Evolutionary conservation across 2,888 invertebrate species (phyloP).

Genomic region (Cremastinae sp.): DNA sequence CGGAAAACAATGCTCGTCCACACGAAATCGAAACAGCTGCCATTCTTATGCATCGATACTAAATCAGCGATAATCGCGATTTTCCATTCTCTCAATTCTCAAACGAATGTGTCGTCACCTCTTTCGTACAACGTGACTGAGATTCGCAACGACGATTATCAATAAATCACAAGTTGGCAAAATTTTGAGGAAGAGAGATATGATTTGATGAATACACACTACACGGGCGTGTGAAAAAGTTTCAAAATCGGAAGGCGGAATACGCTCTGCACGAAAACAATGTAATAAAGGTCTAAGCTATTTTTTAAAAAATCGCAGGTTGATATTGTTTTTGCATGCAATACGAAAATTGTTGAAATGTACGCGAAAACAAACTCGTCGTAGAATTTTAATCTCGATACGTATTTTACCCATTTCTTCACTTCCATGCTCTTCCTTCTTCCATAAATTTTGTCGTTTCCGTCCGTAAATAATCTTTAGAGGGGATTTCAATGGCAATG

Average conservation of each 20-base stretch:
- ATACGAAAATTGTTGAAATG: conserved; percentile 34
- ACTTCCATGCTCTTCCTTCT: conserved; percentile 5
- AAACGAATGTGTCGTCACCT: neutral
- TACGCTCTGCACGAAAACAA: conserved; percentile 9
- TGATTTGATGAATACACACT: conserved; percentile 10
- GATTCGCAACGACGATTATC: conserved; percentile 28
- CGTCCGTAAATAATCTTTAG: no score
- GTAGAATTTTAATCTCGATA: conserved; percentile 30
- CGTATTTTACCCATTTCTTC: conserved; percentile 3
- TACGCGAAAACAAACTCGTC: conserved; percentile 35
- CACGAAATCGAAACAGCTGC: neutral
- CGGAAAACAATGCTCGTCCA: neutral
- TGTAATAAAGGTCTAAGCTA: conserved; percentile 12
- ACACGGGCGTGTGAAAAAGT: neutral
- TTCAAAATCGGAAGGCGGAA: neutral
- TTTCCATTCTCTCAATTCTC: neutral
- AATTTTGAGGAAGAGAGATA: conserved; percentile 29
- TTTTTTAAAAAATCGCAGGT: conserved; percentile 19
- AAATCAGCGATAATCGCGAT: neutral
- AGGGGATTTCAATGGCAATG: conserved; percentile 45
- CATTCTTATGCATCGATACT: neutral
- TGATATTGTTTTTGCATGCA: conserved; percentile 14
- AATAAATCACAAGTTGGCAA: conserved; percentile 31
- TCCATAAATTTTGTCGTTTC: conserved; percentile 26
- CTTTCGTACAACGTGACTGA: conserved; percentile 20